These are phyloP conservation scores for Periparus ater DNA, from an alignment of 2,797 vertebrate genomes.

Conservation along the genomic window DNA sequence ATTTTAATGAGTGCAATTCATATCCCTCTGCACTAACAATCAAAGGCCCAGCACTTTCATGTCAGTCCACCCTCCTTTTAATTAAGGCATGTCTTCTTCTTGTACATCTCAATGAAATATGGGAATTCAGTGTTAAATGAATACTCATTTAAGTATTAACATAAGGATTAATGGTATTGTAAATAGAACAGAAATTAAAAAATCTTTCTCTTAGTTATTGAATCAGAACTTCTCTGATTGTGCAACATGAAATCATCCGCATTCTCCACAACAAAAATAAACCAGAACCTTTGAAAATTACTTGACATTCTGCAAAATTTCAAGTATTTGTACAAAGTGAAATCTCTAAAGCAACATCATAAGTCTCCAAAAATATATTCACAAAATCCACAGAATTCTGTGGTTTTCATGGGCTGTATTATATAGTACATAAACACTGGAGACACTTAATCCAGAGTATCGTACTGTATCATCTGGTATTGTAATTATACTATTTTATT, in stretches of 20 bases:
- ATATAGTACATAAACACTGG: not conserved
- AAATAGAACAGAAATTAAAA: not conserved
- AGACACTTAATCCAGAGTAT: not conserved
- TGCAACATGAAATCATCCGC: not conserved
- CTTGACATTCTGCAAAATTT: not conserved
- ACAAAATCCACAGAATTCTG: not conserved
- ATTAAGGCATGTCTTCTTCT: not conserved
- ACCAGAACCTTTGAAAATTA: not conserved
- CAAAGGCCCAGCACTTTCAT: not conserved
- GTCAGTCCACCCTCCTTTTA: not conserved
- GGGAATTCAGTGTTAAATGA: not conserved
- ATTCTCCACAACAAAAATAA: not conserved
- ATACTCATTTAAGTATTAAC: not conserved
- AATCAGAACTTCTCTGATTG: not conserved
- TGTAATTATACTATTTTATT: not conserved
- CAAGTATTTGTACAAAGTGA: not conserved
- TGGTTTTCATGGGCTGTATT: not conserved
- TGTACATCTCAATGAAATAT: not conserved
- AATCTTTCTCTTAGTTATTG: not conserved
- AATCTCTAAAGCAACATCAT: not conserved
- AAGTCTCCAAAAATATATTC: not conserved
- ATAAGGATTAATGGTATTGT: not conserved
- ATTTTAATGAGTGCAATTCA: not conserved
- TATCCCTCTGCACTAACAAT: not conserved
- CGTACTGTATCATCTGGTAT: accelerated